Evolutionary conservation across 2,797 vertebrate species (phyloP).

Genomic region (Helostoma temminkii): DNA sequence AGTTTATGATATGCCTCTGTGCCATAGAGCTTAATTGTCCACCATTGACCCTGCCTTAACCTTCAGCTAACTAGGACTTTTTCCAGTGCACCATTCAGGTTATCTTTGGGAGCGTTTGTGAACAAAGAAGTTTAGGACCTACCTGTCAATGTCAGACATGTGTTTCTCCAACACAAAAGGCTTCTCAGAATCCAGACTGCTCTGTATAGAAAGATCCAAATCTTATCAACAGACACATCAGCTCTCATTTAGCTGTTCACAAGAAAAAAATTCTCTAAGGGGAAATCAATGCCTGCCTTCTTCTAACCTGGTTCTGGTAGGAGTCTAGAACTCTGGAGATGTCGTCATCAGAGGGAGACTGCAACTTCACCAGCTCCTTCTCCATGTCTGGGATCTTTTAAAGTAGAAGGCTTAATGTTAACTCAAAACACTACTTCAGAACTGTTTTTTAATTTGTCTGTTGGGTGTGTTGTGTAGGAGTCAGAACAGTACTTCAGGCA

Average conservation of each 20-base stretch:
- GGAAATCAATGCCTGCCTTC: background rate
- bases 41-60: background rate
- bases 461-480: background rate
- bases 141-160: constrained; percentile 77
- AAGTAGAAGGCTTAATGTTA: background rate
- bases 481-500: too few species aligned
- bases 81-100: background rate
- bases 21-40: too few species aligned
- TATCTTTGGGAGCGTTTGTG: background rate
- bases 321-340: constrained; percentile 86
- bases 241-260: too few species aligned
- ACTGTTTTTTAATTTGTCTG: too few species aligned
- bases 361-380: constrained; percentile 89
- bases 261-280: background rate
- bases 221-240: background rate
- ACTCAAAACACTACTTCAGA: background rate
- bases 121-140: background rate
- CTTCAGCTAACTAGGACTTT: background rate
- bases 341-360: constrained; percentile 86
- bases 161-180: constrained; percentile 73
- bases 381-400: constrained; percentile 89
- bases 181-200: constrained; percentile 72
- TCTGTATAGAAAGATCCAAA: constrained; percentile 55
- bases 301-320: constrained; percentile 89
- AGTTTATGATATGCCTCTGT: too few species aligned